These are phyloP conservation scores for Apis cerana DNA, from an alignment of 1,140 invertebrate species.

Conservation along the genomic window DNA sequence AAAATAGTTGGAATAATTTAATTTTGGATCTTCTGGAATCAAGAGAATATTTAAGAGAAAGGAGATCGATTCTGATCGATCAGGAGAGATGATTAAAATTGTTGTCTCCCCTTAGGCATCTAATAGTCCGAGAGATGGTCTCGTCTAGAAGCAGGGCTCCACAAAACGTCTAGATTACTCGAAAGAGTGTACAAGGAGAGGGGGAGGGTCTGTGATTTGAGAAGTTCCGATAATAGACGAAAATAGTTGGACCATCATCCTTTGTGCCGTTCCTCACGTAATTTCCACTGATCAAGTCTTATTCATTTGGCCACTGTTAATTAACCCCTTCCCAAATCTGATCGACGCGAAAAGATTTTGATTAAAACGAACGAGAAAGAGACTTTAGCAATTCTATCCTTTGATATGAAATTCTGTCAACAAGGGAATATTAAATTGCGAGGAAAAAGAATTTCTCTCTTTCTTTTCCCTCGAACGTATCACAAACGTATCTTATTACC, in stretches of 20 bases:
- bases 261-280: slow-evolving; percentile 51
- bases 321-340: slow-evolving; percentile 63
- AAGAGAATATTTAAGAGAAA: too few species aligned
- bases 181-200: slow-evolving; percentile 22
- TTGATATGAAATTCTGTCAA: background rate
- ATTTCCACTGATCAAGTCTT: slow-evolving; percentile 76
- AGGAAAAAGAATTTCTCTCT: background rate
- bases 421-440: background rate
- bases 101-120: background rate
- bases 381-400: background rate
- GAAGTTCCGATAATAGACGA: slow-evolving; percentile 60
- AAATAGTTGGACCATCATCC: slow-evolving; percentile 71
- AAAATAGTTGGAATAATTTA: too few species aligned
- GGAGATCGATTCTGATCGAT: background rate
- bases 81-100: slow-evolving; percentile 26
- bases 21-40: too few species aligned
- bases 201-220: slow-evolving; percentile 9
- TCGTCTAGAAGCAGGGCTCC: background rate
- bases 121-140: slow-evolving; percentile 11
- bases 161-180: slow-evolving; percentile 12
- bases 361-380: slow-evolving; percentile 19
- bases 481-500: too few species aligned
- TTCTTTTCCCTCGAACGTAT: too few species aligned
- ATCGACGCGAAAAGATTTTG: slow-evolving; percentile 46
- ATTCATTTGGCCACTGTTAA: slow-evolving; percentile 73